These are phyloP conservation scores for Euura lappo DNA, from an alignment of 1,140 invertebrate genomes.

Conservation along the genomic window DNA sequence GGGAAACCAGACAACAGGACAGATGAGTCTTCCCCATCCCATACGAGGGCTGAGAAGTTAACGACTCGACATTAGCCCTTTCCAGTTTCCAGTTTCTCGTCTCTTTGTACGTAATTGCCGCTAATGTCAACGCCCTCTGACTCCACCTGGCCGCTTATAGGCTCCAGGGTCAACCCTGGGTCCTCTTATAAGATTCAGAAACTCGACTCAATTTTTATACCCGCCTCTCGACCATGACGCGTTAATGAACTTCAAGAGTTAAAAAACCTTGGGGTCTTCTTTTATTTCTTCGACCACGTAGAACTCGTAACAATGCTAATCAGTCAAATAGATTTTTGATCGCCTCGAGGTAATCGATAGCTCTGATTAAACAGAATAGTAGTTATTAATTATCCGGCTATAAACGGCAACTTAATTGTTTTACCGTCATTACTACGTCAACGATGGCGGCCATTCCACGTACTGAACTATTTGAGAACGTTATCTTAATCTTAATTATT, in stretches of 20 bases:
- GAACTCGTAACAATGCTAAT: too few species aligned
- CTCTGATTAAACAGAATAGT: background rate
- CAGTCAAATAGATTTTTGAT: too few species aligned
- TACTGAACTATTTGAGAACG: slow-evolving; percentile 22
- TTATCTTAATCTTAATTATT: slow-evolving; percentile 14
- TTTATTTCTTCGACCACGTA: too few species aligned
- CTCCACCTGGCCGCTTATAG: background rate
- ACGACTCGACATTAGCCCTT: slow-evolving; percentile 11
- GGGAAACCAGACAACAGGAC: background rate
- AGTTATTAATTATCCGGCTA: slow-evolving; percentile 30
- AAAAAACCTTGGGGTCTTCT: too few species aligned
- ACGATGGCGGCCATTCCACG: slow-evolving; percentile 16
- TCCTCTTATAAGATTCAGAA: background rate
- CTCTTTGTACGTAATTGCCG: slow-evolving; percentile 12
- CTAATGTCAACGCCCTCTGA: slow-evolving; percentile 13
- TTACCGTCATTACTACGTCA: background rate
- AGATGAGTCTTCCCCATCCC: background rate
- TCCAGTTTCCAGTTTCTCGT: slow-evolving; percentile 3
- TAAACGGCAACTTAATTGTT: background rate
- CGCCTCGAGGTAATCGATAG: too few species aligned
- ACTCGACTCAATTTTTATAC: background rate
- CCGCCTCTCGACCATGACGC: background rate
- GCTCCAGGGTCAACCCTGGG: background rate
- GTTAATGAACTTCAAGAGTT: too few species aligned
- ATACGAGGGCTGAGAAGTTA: background rate